A percentile compares a stretch with the other conserved stretches of the same genome.
These are phyloP conservation scores for Suncus etruscus DNA, from an alignment of 2,113 vertebrate genomes.

Conservation along the genomic window DNA sequence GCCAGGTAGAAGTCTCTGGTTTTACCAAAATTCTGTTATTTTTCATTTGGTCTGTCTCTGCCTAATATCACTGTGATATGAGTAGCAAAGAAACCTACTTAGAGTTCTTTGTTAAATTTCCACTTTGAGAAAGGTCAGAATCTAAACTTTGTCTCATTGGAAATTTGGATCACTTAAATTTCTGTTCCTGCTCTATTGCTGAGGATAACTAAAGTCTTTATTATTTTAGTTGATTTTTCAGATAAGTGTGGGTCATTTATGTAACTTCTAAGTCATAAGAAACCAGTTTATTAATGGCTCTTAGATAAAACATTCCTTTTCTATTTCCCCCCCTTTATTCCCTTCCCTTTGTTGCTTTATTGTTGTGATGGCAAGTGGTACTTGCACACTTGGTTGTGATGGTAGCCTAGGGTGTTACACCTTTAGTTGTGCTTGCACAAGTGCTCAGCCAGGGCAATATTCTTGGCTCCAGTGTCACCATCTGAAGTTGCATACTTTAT, in stretches of 20 bases:
- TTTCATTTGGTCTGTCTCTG: slow-evolving; percentile 13
- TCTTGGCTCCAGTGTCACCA: too few relatives aligned
- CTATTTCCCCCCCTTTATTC: neutral
- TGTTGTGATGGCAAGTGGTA: too few relatives aligned
- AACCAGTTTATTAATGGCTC: neutral
- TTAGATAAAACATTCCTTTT: neutral
- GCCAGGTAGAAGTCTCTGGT: too few relatives aligned
- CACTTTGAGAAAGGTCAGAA: slow-evolving; percentile 7
- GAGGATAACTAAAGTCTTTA: slow-evolving; percentile 15
- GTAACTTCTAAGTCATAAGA: slow-evolving; percentile 15
- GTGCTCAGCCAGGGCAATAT: too few relatives aligned
- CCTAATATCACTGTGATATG: neutral
- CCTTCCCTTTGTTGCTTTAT: too few relatives aligned
- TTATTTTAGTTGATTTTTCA: slow-evolving; percentile 35
- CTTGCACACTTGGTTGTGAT: too few relatives aligned
- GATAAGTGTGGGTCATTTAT: slow-evolving; percentile 25
- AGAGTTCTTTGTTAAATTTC: neutral
- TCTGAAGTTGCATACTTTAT: too few relatives aligned
- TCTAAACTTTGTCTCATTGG: slow-evolving; percentile 9
- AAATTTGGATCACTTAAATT: slow-evolving; percentile 53
- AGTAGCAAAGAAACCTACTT: slow-evolving; percentile 4
- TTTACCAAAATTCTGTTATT: neutral
- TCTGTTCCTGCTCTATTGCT: neutral
- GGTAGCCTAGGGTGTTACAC: too few relatives aligned
- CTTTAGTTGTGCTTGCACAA: too few relatives aligned